A percentile compares a stretch with the other conserved stretches of the same genome.
phyloP scores from a whole-genome alignment of 2,888 invertebrate genomes.

The Muschampia plurimacula region DNA sequence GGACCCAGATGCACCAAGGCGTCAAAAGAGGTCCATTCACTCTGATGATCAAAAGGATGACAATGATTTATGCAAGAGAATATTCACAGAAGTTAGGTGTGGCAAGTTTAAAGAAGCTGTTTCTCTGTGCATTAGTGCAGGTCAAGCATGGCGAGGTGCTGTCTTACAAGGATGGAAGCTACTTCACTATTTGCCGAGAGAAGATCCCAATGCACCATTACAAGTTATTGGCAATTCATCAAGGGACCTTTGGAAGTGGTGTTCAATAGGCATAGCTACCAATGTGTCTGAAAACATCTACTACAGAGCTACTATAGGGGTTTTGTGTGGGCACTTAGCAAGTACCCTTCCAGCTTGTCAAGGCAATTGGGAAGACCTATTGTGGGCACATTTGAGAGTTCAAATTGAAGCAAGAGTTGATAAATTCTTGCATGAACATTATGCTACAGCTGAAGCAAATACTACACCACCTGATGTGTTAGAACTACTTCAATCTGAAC shows the following conservation, averaged over 20 bases:
- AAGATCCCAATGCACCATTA: constrained; percentile 70
- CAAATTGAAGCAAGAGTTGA: constrained; percentile 95
- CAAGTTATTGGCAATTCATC: constrained; percentile 93
- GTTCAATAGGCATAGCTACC: constrained; percentile 88
- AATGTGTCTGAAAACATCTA: constrained; percentile 84
- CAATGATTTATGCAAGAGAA: constrained; percentile 80
- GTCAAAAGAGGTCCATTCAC: constrained; percentile 92
- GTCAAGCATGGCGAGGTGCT: constrained; percentile 97
- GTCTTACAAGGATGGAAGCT: constrained; percentile 96
- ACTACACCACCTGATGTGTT: constrained; percentile 73
- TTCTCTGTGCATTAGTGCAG: constrained; percentile 92
- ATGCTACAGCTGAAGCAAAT: constrained; percentile 75
- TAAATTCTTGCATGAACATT: constrained; percentile 80
- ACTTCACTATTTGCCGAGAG: constrained; percentile 93
- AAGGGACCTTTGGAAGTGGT: constrained; percentile 92
- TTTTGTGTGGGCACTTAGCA: constrained; percentile 93
- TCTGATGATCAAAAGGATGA: constrained; percentile 94
- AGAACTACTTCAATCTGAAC: constrained; percentile 71
- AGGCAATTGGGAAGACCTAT: constrained; percentile 94
- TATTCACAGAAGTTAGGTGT: constrained; percentile 92
- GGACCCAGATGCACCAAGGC: constrained; percentile 95
- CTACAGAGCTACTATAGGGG: constrained; percentile 89
- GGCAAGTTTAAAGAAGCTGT: constrained; percentile 95
- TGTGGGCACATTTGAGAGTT: constrained; percentile 95
- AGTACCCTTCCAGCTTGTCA: constrained; percentile 91